Conservation (phyloP, 2,888 invertebrate genomes). For the Yponomeuta evonymella region DNA sequence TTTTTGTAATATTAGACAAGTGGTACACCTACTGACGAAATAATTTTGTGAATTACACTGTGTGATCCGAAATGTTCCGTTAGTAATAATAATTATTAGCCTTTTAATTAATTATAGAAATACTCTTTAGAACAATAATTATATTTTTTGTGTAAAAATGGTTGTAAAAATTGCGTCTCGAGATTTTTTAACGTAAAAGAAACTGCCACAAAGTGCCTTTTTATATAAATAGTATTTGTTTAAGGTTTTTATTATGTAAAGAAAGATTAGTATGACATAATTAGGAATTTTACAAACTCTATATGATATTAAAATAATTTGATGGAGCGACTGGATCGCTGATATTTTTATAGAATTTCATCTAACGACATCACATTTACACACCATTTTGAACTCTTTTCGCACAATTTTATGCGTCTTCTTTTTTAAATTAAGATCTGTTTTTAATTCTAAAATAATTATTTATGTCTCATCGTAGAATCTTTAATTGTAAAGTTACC, state of each 20-base stretch:
- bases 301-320: slow-evolving; percentile 30
- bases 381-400: slow-evolving; percentile 21
- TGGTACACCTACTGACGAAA: neutral
- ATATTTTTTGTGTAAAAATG: slow-evolving; percentile 41
- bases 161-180: slow-evolving; percentile 56
- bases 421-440: slow-evolving; percentile 51
- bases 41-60: neutral
- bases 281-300: slow-evolving; percentile 12
- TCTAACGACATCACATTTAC: slow-evolving; percentile 26
- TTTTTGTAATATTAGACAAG: slow-evolving; percentile 18
- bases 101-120: slow-evolving; percentile 31
- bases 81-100: neutral
- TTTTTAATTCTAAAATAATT: slow-evolving; percentile 59
- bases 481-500: slow-evolving; percentile 67
- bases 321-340: slow-evolving; percentile 63
- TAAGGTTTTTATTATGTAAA: slow-evolving; percentile 24
- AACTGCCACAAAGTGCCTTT: slow-evolving; percentile 75
- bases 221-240: slow-evolving; percentile 39
- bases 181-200: slow-evolving; percentile 42
- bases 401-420: slow-evolving; percentile 14
- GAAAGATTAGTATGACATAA: slow-evolving; percentile 6
- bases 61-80: neutral
- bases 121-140: slow-evolving; percentile 51
- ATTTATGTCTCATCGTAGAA: slow-evolving; percentile 62
- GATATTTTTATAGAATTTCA: slow-evolving; percentile 40